Base-by-base conservation (phyloP, 1,140 invertebrate genomes). In the Pectinophora gossypiella region DNA sequence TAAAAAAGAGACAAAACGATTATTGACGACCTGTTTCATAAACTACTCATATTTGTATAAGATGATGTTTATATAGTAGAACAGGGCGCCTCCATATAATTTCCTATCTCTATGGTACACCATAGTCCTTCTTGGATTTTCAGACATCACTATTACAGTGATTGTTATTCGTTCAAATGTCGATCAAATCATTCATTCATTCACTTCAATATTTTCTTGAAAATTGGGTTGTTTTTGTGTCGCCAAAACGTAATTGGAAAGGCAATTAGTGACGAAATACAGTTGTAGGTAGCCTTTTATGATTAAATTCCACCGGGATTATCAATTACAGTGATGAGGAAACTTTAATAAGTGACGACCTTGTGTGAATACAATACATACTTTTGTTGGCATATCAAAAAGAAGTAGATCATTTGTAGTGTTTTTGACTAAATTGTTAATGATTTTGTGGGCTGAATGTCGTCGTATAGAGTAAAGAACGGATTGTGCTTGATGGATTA, bases 141-240 rank as follows among this genome's bases (percentile, higher is more conserved):
- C n/a, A n/a, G n/a, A n/a, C n/a, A n/a, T n/a, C n/a, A n/a, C n/a
- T n/a, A n/a, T n/a, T n/a, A n/a, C n/a, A n/a, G n/a, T n/a, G n/a
- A n/a, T 23, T 23, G 4, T 4, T 23, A 23, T 10, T 23, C 22
- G n/a, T n/a, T 32, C n/a, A 32, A 23, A 32, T 32, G 9, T 32
- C 6, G 7, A 40, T 27, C 43, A 16, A 27, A 15, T 49, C 21
- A 12, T 45, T 58, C 51, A 59, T 48, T 54, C 45, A 51, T 61
- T 64, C 58, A 46, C 46, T 46, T 51, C 27, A 54, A 54, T 63
- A 64, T 68, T 68, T 63, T 69, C 49, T 56, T 66, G 55, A 51
- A 57, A 64, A 66, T 68, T 70, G 60, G 57, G 59, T 65, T 76
- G 64, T 76, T 76, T 72, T 72, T 69, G 61, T 69, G 60, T 66